Percentiles rank a stretch among this genome's conserved stretches.
Evolutionary conservation across 1,140 invertebrate species (phyloP).

Genomic region (Mactra quadrangularis): DNA sequence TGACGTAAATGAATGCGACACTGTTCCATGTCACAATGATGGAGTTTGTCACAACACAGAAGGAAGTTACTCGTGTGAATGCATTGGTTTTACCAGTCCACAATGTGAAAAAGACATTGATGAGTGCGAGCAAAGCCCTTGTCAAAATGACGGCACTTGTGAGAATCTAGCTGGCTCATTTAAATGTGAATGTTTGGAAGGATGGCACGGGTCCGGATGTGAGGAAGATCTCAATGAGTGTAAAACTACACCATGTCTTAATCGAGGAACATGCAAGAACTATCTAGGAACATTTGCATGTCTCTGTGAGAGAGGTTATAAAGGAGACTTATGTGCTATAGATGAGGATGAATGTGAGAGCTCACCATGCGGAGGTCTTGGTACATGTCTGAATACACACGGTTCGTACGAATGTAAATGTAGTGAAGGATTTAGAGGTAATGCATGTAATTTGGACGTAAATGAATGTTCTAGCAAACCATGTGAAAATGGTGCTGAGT

Average conservation of each 20-base stretch:
- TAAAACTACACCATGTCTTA: constrained; percentile 23
- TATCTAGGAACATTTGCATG: background rate
- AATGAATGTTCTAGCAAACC: constrained; percentile 6
- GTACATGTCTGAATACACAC: constrained; percentile 19
- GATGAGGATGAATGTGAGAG: constrained; percentile 90
- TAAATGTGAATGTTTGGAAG: constrained; percentile 94
- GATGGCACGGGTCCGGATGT: constrained; percentile 85
- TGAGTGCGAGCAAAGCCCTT: constrained; percentile 82
- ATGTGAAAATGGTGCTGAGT: constrained; percentile 4
- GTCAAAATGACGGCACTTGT: constrained; percentile 96
- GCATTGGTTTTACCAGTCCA: constrained; percentile 94
- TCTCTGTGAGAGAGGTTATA: constrained; percentile 87
- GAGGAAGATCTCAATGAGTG: constrained; percentile 31
- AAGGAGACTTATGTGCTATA: constrained; percentile 94
- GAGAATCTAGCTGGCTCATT: constrained; percentile 97
- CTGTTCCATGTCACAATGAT: constrained; percentile 88
- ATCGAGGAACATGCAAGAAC: constrained; percentile 38
- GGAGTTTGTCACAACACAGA: constrained; percentile 92
- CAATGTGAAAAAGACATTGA: constrained; percentile 89
- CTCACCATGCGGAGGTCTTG: constrained; percentile 34
- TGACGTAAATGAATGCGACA: constrained; percentile 33
- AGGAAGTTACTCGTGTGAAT: constrained; percentile 61
- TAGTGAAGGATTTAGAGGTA: constrained; percentile 88
- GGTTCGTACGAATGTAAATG: background rate
- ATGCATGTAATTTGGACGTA: too few relatives aligned